These are phyloP conservation scores for Ariolimax columbianus DNA, from an alignment of 2,888 invertebrate genomes.

Conservation along the genomic window DNA sequence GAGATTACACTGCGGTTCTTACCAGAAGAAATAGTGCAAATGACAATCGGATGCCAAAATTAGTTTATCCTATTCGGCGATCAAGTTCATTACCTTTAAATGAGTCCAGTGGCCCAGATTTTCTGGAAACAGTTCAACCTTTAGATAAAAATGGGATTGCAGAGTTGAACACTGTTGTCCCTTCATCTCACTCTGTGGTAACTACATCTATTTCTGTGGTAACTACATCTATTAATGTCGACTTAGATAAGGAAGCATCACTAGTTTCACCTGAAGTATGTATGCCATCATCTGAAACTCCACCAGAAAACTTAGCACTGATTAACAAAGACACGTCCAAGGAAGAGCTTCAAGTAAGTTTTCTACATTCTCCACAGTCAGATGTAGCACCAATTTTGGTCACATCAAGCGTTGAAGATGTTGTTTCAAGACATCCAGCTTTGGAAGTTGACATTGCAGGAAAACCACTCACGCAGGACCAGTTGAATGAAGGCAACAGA, in stretches of 20 bases:
- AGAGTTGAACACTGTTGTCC: background rate
- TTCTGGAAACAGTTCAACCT: background rate
- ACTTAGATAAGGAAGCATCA: background rate
- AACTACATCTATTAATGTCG: background rate
- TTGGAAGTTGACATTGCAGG: slow-evolving; percentile 47
- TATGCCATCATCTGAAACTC: background rate
- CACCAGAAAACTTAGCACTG: background rate
- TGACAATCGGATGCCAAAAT: background rate
- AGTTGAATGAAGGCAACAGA: slow-evolving; percentile 2
- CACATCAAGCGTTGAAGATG: slow-evolving; percentile 34
- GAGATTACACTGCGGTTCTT: background rate
- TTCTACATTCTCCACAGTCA: background rate
- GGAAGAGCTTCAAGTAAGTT: background rate
- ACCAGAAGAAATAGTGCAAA: background rate
- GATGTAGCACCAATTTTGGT: slow-evolving; percentile 13
- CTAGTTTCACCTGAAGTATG: background rate
- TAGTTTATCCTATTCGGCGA: background rate
- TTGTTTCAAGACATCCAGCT: slow-evolving; percentile 25
- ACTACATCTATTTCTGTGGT: background rate
- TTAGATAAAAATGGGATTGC: background rate
- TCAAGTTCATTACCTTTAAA: slow-evolving; percentile 6
- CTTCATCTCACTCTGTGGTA: background rate
- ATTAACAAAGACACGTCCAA: background rate
- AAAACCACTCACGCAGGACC: slow-evolving; percentile 24
- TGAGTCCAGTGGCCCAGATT: background rate